Percentiles rank a stretch among this genome's conserved stretches.
phyloP scores from a whole-genome alignment of 2,888 invertebrate genomes.

The Dryadula phaetusa region DNA sequence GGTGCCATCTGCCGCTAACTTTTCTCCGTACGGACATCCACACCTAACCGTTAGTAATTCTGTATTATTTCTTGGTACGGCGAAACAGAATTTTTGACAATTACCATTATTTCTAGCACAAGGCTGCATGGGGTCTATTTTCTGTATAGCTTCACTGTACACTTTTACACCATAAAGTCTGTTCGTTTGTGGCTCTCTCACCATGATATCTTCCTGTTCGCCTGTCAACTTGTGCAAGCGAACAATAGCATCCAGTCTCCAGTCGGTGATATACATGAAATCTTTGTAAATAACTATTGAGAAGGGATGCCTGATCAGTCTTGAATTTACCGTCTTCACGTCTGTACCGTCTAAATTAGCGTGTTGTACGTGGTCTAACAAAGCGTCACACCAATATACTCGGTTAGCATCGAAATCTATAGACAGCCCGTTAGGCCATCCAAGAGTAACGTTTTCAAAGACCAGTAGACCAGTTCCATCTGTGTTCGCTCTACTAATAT shows the following conservation, averaged over 20 bases:
- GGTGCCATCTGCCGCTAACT: constrained; percentile 87
- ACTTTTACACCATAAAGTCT: constrained; percentile 96
- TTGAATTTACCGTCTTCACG: constrained; percentile 94
- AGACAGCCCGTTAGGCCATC: constrained; percentile 98
- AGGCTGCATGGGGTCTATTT: constrained; percentile 89
- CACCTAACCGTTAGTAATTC: constrained; percentile 87
- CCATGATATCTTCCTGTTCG: constrained; percentile 93
- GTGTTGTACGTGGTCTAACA: constrained; percentile 98
- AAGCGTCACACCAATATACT: constrained; percentile 98
- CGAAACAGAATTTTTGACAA: constrained; percentile 98
- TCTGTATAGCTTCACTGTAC: constrained; percentile 90
- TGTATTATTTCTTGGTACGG: constrained; percentile 88
- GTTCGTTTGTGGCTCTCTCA: constrained; percentile 95
- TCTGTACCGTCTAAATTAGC: constrained; percentile 95
- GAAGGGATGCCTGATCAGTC: constrained; percentile 94
- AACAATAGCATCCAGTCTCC: constrained; percentile 97
- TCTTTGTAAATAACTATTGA: constrained; percentile 95
- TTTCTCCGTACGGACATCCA: constrained; percentile 97
- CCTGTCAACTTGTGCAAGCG: constrained; percentile 95
- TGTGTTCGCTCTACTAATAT: constrained; percentile 95
- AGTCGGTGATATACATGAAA: constrained; percentile 98
- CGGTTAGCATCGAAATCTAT: constrained; percentile 95
- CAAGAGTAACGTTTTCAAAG: constrained; percentile 95
- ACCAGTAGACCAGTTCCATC: constrained; percentile 95
- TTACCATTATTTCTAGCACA: constrained; percentile 94